Evolutionary conservation across 2,888 invertebrate genomes (phyloP), one percentile per base, ranked within the genome.

Genomic region (Chrysopilus asiliformis): DNA sequence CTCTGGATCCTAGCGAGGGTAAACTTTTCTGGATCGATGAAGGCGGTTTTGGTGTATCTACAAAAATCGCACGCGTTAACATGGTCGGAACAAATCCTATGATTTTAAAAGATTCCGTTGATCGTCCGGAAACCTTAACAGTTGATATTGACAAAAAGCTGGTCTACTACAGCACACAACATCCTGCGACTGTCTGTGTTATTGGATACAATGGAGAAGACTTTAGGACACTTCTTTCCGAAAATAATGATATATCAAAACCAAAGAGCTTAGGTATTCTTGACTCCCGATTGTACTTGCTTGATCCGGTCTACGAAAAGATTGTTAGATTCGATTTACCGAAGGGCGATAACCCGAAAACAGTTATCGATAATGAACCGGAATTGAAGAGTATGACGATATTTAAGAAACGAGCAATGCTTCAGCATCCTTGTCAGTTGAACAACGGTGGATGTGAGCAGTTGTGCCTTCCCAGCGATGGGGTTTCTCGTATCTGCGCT

Each of bases 11-110:
- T 0, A 73, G 75, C n/a, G 84, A 86, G 49, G 97, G 97, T 19
- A 81, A 83, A 65, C 64, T 94, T 18, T 98, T 89, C 65, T 98
- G 97, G 97, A 74, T 93, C 8, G 98, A 98, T 55, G 85, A 87
- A 47, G 97, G 97, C 8, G 91, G 90, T 7, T 79, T 70, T 42
- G 89, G 87, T 2, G 84, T 91, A 0, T 85, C 87, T 0, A 71
- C 80, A 0, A 95, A 95, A 62, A 79, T 97, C 19, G 86, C 77
- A 0, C 81, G 79, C 49, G 89, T 87, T 1, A 85, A 89, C 54
- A 90, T 98, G 89, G 93, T 94, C 56, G 97, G 98, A 1, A 72
- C 76, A 10, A 77, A 80, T 49, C 69, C 91, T 0, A 59, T 75
- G 0, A 72, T 89, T 4, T 60, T 95, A 0, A 70, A 79, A 1